Evolutionary conservation across 2,888 invertebrate genomes (phyloP).

Genomic region (Drosophila demipolita): DNA sequence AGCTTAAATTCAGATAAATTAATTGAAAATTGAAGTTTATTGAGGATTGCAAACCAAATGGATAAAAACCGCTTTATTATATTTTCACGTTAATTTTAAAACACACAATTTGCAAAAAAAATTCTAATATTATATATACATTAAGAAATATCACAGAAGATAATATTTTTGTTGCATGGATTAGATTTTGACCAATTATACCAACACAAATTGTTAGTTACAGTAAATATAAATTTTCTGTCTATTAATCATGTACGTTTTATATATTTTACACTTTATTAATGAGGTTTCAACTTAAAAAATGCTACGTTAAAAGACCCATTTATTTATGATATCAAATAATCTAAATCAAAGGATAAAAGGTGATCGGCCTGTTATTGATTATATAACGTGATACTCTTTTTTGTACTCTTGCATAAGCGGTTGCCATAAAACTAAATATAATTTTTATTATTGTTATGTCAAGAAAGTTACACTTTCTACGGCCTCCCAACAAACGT

Average conservation of each 20-base stretch:
- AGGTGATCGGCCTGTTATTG: not conserved
- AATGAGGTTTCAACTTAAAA: not conserved
- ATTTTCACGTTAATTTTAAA: no score
- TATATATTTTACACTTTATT: not conserved
- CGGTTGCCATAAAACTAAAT: slow-evolving; percentile 14
- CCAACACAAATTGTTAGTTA: not conserved
- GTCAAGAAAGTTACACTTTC: slow-evolving; percentile 62
- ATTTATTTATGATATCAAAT: not conserved
- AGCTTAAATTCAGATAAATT: no score
- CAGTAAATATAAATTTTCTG: no score
- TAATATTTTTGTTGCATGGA: no score
- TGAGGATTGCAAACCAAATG: no score
- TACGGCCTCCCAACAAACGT: slow-evolving; percentile 43
- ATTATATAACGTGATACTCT: slow-evolving; percentile 1
- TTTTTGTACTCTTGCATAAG: not conserved
- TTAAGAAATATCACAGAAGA: no score
- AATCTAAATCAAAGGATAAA: not conserved
- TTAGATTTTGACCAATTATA: no score
- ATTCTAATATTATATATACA: no score
- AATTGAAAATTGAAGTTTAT: no score
- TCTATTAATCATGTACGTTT: not conserved
- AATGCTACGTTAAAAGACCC: not conserved
- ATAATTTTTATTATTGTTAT: slow-evolving; percentile 19
- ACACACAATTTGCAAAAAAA: no score
- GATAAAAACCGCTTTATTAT: no score